Evolutionary conservation across 2,797 vertebrate genomes (phyloP).

Genomic region (Pogonophryne albipinna): DNA sequence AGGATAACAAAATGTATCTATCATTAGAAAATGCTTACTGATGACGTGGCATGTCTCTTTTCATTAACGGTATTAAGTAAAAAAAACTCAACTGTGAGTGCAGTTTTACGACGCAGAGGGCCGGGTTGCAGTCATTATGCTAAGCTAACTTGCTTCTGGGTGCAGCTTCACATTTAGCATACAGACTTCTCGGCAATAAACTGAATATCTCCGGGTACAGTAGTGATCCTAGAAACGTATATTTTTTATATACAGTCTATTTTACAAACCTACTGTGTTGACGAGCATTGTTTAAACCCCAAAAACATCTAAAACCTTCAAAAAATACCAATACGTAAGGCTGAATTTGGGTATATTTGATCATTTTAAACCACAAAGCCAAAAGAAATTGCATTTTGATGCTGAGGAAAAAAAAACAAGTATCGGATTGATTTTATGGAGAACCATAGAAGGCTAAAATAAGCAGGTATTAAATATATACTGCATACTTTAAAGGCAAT

Average conservation of each 20-base stretch:
- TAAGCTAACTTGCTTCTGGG: background rate
- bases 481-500: background rate
- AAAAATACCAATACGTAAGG: background rate
- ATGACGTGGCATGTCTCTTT: background rate
- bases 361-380: background rate
- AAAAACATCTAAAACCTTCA: background rate
- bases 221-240: no score
- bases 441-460: background rate
- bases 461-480: background rate
- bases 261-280: background rate
- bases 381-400: background rate
- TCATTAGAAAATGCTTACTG: background rate
- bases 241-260: background rate
- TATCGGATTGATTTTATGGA: background rate
- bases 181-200: background rate
- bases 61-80: background rate
- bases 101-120: background rate
- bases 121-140: background rate
- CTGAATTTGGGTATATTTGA: background rate
- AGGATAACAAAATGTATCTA: background rate
- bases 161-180: background rate
- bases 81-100: no score
- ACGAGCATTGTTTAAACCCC: background rate
- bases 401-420: background rate
- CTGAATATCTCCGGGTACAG: accelerated